These are phyloP conservation scores for Chromobotia macracanthus DNA, from an alignment of 2,797 vertebrate genomes.

Conservation along the genomic window DNA sequence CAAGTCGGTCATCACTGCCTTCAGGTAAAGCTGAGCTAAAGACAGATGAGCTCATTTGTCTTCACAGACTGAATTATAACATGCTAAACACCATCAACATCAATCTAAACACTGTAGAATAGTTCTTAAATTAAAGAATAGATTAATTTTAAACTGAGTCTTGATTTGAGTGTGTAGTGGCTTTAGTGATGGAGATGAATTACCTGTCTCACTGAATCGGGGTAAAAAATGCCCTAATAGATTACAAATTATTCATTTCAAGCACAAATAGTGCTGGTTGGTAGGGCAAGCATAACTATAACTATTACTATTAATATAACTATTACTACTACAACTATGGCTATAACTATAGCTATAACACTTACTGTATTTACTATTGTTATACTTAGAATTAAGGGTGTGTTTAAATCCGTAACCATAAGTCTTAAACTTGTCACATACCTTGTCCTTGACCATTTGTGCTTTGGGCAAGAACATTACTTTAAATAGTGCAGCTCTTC, in stretches of 20 bases:
- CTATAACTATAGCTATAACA: no score
- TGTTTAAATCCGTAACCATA: no score
- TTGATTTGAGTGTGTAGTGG: conserved; percentile 25
- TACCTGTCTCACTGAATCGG: background rate
- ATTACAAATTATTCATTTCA: conserved; percentile 20
- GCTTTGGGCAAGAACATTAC: no score
- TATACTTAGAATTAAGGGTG: no score
- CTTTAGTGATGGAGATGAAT: conserved; percentile 3
- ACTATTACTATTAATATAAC: background rate
- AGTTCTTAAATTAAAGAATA: conserved; percentile 30
- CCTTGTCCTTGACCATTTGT: no score
- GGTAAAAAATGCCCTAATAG: conserved; percentile 12
- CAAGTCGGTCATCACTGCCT: conserved; percentile 74
- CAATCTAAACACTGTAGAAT: background rate
- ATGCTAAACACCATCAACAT: no score
- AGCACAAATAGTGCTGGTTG: background rate
- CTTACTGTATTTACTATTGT: no score
- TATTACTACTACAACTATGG: no score
- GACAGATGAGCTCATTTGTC: no score
- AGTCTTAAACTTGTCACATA: no score
- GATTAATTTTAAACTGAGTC: conserved; percentile 7
- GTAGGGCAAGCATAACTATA: background rate
- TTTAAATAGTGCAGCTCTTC: no score
- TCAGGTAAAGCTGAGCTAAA: conserved; percentile 69
- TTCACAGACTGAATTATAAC: no score